Evolutionary conservation across 2,888 invertebrate genomes (phyloP), one percentile per base, ranked within the genome.

Genomic region (Celastrina argiolus): DNA sequence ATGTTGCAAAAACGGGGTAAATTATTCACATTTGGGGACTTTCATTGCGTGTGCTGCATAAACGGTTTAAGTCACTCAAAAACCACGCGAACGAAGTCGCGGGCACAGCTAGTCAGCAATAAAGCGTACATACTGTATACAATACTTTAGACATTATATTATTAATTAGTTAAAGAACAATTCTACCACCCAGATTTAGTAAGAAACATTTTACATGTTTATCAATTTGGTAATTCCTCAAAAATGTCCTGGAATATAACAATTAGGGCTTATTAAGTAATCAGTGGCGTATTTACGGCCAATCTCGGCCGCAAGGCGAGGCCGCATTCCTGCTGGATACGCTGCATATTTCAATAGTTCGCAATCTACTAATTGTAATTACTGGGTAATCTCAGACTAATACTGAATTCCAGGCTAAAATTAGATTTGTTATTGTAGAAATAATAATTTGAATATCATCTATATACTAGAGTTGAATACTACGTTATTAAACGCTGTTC

Each of bases 301-400:
- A 58, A 65, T 58, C 58, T 61, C 61, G 34, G 41, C 64, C 64
- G 26, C 28, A 56, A 65, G 61, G 34, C 34, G 22, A 51, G 41
- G 59, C 66, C 31, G 61, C 56, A 63, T 66, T 66, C 66, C 66
- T 4, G 8, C 10, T 26, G 61, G 36, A 34, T 61, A 18, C 63
- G 66, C 51, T 36, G 63, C 66, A 66, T 66, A 66, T 66, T 66
- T 66, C 65, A 66, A 59, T 66, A 59, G 65, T 66, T 22, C 22
- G 61, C 61, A 10, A 61, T 61, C 22, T 61, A 22, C 61, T 61
- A 36, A 61, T 61, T 61, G 61, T 61, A 61, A 61, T 61, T 61
- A 61, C 61, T 18, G 16, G 36, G 22, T 39, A 36, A 66, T 64
- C 14, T 64, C 31, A 41, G 26, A 59, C 58, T 31, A 66, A 66